A percentile compares a stretch with the other conserved stretches of the same genome.
Conservation (phyloP, 2,888 invertebrate genomes). For the Luperina nickerlii region DNA sequence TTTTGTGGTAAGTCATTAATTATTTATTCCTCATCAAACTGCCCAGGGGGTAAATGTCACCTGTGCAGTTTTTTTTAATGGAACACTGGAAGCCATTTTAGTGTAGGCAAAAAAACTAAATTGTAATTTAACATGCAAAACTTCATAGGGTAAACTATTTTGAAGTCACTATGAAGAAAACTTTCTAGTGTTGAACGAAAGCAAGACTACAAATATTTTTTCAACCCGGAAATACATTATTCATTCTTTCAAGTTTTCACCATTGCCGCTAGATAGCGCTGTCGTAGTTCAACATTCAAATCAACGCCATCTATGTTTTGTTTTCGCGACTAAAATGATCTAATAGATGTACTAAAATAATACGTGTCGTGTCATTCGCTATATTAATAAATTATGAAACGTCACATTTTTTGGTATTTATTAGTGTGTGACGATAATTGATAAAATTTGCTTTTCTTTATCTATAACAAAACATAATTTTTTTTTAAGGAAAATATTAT, state of each 20-base stretch:
- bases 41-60: not conserved
- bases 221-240: not conserved
- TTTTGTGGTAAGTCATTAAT: slow-evolving; percentile 78
- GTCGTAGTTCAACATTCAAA: not conserved
- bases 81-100: not conserved
- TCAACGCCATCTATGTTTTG: slow-evolving; percentile 45
- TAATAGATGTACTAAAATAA: not conserved
- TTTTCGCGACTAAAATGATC: not conserved
- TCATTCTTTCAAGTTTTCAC: not conserved
- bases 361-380: not conserved
- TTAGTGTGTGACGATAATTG: not conserved
- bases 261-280: slow-evolving; percentile 36
- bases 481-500: too few relatives aligned
- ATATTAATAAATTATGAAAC: not conserved
- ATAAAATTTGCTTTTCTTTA: not conserved
- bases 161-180: not conserved
- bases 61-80: not conserved
- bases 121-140: not conserved
- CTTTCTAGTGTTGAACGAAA: not conserved
- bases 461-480: too few relatives aligned
- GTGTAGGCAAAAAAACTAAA: not conserved
- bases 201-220: not conserved
- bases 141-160: not conserved
- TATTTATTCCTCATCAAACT: not conserved
- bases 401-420: not conserved